A percentile compares a stretch with the other conserved stretches of the same genome.
Conservation (phyloP, 2,888 invertebrate genomes). For the Selenia dentaria region DNA sequence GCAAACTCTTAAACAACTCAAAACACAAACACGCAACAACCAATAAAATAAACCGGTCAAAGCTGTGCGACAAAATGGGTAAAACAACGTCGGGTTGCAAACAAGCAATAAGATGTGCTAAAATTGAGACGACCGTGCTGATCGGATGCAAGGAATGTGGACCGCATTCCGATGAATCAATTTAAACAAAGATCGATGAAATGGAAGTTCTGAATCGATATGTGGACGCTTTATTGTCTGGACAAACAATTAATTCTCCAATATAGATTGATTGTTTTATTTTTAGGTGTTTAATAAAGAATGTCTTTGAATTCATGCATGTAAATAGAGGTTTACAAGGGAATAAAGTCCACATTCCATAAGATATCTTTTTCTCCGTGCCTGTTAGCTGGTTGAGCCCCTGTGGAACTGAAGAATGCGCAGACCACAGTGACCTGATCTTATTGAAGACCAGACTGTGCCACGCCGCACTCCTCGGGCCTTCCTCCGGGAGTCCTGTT, state of each 20-base stretch:
- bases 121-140: constrained; percentile 62
- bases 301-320: too few relatives aligned
- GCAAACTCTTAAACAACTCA: constrained; percentile 37
- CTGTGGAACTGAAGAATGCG: constrained; percentile 89
- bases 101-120: constrained; percentile 78
- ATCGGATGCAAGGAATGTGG: constrained; percentile 67
- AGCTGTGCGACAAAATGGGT: constrained; percentile 62
- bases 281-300: too few relatives aligned
- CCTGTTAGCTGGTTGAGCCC: constrained; percentile 93
- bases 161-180: constrained; percentile 59
- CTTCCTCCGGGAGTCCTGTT: constrained; percentile 78
- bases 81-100: constrained; percentile 52
- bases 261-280: constrained; percentile 1
- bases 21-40: constrained; percentile 39
- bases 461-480: constrained; percentile 84
- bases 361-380: constrained; percentile 65
- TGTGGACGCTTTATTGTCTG: constrained; percentile 13
- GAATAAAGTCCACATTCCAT: constrained; percentile 60
- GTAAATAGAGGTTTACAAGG: constrained; percentile 1
- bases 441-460: constrained; percentile 93
- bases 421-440: constrained; percentile 95
- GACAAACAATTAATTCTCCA: constrained; percentile 8
- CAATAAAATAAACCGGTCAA: constrained; percentile 43
- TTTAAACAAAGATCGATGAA: constrained; percentile 40
- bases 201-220: constrained; percentile 22